Evolutionary conservation across 2,113 vertebrate species (phyloP).

Genomic region (Perca flavescens): DNA sequence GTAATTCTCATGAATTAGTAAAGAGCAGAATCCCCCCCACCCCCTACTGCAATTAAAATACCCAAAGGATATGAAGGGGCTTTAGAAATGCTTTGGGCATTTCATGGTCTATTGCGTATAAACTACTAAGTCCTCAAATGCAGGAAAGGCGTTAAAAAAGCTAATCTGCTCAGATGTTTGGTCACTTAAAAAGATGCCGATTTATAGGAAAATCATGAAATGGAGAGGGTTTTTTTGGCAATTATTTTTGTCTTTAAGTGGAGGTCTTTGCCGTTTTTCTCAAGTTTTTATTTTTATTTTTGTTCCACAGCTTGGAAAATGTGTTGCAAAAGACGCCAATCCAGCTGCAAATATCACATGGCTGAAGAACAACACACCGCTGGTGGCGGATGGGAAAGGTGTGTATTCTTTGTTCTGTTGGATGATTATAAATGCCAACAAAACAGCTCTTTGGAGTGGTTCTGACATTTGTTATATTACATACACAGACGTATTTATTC

Average conservation of each 20-base stretch:
- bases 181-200: conserved; percentile 44
- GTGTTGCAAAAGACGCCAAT: conserved; percentile 87
- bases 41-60: conserved; percentile 74
- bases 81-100: conserved; percentile 74
- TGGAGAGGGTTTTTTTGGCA: background rate
- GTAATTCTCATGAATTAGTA: conserved; percentile 80
- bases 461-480: conserved; percentile 31
- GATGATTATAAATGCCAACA: conserved; percentile 6
- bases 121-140: conserved; percentile 47
- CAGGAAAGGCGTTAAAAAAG: conserved; percentile 27
- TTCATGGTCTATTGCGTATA: conserved; percentile 70
- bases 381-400: conserved; percentile 88
- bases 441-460: background rate
- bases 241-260: background rate
- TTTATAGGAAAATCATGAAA: conserved; percentile 3
- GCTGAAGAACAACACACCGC: conserved; percentile 86
- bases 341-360: conserved; percentile 90
- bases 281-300: conserved; percentile 58
- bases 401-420: conserved; percentile 12
- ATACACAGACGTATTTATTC: conserved; percentile 21
- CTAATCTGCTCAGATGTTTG: conserved; percentile 37
- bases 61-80: conserved; percentile 68
- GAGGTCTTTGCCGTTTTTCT: background rate
- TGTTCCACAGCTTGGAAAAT: conserved; percentile 88
- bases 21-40: conserved; percentile 54